phyloP scores from a whole-genome alignment of 2,113 vertebrate species.

The Cichladusa arquata region DNA sequence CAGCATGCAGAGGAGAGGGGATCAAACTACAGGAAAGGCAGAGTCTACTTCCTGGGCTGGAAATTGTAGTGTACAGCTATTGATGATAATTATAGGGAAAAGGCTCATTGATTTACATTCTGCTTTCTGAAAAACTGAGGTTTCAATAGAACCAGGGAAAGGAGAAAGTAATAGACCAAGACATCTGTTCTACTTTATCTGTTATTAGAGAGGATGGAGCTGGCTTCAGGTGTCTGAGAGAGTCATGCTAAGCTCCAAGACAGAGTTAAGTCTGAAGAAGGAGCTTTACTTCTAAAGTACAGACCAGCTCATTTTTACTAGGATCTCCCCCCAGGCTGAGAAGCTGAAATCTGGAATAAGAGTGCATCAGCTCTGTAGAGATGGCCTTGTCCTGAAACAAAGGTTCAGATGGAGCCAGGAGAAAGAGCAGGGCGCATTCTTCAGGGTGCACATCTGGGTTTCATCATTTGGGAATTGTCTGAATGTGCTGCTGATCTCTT shows the following conservation, averaged over 20 bases:
- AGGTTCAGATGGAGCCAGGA: background rate
- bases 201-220: background rate
- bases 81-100: slow-evolving; percentile 10
- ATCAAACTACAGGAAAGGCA: background rate
- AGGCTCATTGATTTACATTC: background rate
- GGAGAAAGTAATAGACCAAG: background rate
- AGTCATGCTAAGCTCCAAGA: background rate
- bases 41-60: background rate
- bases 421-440: background rate
- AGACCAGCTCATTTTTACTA: background rate
- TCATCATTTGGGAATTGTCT: background rate
- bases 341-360: background rate
- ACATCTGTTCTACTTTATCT: background rate
- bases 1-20: background rate
- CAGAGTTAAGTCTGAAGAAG: background rate
- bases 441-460: background rate
- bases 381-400: background rate
- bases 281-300: background rate
- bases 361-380: background rate
- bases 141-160: background rate
- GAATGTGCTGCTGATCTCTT: background rate
- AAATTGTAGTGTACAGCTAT: background rate
- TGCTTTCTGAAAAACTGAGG: background rate
- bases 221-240: background rate
- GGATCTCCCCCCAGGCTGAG: background rate